These are phyloP conservation scores for Bubo scandiacus DNA, from an alignment of 2,113 vertebrate species.

Conservation along the genomic window DNA sequence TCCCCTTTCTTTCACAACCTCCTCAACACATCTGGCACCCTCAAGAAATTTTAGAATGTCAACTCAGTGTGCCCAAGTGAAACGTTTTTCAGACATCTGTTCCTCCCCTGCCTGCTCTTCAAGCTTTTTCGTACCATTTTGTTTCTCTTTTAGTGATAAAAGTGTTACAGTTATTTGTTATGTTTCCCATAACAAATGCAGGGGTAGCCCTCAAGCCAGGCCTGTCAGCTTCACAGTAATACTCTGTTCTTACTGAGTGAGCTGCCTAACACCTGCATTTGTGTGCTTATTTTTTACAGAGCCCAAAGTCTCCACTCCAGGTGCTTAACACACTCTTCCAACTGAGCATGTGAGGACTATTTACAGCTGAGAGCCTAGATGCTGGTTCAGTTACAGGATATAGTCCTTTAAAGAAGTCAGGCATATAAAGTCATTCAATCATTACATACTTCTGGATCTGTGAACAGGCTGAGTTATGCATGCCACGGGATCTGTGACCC, in stretches of 20 bases:
- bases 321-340: not conserved
- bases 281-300: not conserved
- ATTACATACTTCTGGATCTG: not conserved
- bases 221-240: not conserved
- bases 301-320: not conserved
- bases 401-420: not conserved
- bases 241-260: not conserved
- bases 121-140: not conserved
- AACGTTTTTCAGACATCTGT: not conserved
- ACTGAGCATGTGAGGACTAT: not conserved
- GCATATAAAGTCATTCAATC: not conserved
- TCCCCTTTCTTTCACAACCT: not conserved
- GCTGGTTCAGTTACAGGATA: not conserved
- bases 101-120: not conserved
- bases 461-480: not conserved
- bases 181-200: not conserved
- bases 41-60: not conserved
- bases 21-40: not conserved
- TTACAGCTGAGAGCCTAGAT: not conserved
- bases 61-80: not conserved
- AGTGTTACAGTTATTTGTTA: not conserved
- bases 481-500: not conserved
- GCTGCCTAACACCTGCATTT: not conserved
- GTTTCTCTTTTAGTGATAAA: not conserved
- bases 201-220: not conserved